A percentile compares a stretch with the other conserved stretches of the same genome.
phyloP scores from a whole-genome alignment of 2,888 invertebrate species.

The Tubulanus polymorphus region DNA sequence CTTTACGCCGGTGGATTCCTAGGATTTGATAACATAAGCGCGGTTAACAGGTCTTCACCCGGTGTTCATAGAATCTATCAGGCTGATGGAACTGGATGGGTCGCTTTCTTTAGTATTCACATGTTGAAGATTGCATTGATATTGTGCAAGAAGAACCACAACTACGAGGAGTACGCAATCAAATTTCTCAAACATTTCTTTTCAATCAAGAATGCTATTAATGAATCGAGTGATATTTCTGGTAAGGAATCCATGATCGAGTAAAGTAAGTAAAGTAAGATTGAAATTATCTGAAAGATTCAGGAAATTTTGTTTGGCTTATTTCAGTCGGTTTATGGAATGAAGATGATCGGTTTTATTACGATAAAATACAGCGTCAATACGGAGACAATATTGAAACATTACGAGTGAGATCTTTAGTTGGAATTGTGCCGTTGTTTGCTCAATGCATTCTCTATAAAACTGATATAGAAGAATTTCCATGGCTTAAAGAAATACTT shows the following conservation, averaged over 20 bases:
- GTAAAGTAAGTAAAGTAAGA: too few relatives aligned
- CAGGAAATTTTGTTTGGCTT: too few relatives aligned
- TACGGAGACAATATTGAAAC: slow-evolving; percentile 26
- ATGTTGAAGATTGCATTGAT: slow-evolving; percentile 52
- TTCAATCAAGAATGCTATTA: slow-evolving; percentile 49
- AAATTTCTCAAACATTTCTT: slow-evolving; percentile 53
- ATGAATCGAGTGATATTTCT: slow-evolving; percentile 33
- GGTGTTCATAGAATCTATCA: slow-evolving; percentile 16
- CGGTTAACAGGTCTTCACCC: slow-evolving; percentile 44
- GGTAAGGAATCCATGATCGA: background rate
- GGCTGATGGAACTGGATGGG: slow-evolving; percentile 54
- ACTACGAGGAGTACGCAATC: slow-evolving; percentile 52
- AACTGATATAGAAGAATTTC: slow-evolving; percentile 21
- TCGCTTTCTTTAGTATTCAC: slow-evolving; percentile 50
- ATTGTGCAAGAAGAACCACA: slow-evolving; percentile 40
- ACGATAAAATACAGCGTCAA: slow-evolving; percentile 46
- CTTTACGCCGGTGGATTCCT: slow-evolving; percentile 50
- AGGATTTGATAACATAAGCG: slow-evolving; percentile 50
- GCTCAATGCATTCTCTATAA: slow-evolving; percentile 13
- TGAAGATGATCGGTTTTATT: slow-evolving; percentile 50
- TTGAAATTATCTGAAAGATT: too few relatives aligned
- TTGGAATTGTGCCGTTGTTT: slow-evolving; percentile 46
- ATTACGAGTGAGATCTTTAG: slow-evolving; percentile 43
- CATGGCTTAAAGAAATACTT: slow-evolving; percentile 47
- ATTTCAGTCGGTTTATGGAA: slow-evolving; percentile 44